Conservation (phyloP, 2,888 invertebrate species). For the Caenorhabditis zanzibari region DNA sequence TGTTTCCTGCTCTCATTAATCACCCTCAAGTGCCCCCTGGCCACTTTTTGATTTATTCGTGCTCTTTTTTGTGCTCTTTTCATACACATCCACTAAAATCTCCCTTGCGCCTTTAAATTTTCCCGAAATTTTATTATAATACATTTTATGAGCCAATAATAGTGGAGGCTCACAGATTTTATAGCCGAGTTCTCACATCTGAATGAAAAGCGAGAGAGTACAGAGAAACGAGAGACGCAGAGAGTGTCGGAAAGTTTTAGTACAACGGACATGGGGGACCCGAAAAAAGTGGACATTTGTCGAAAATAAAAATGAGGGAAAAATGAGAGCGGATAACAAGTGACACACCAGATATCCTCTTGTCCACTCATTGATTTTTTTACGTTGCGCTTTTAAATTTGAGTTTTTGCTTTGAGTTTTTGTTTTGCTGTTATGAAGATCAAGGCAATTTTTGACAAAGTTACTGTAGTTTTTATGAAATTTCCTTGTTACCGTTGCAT, state of each 20-base stretch:
- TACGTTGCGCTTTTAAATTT: neutral
- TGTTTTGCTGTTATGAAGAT: neutral
- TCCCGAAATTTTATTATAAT: neutral
- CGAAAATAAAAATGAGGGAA: slow-evolving; percentile 9
- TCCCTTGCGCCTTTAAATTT: neutral
- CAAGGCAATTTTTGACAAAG: neutral
- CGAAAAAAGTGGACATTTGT: slow-evolving; percentile 23
- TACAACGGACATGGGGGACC: slow-evolving; percentile 5
- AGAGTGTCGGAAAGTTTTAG: slow-evolving; percentile 23
- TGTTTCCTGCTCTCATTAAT: slow-evolving; percentile 28
- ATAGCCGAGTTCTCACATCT: slow-evolving; percentile 48
- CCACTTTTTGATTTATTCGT: neutral
- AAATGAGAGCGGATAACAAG: neutral
- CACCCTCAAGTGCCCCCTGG: slow-evolving; percentile 29
- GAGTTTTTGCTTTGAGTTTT: neutral
- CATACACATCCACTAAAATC: neutral
- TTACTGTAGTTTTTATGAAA: neutral
- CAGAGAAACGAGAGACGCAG: slow-evolving; percentile 30
- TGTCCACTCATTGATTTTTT: neutral
- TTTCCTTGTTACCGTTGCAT: neutral
- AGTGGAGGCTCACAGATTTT: neutral
- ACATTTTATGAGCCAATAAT: neutral
- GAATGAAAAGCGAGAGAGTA: slow-evolving; percentile 8
- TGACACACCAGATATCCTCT: neutral
- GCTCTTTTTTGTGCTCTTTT: neutral